phyloP scores from a whole-genome alignment of 2,888 invertebrate genomes.

The Galeruca laticollis region DNA sequence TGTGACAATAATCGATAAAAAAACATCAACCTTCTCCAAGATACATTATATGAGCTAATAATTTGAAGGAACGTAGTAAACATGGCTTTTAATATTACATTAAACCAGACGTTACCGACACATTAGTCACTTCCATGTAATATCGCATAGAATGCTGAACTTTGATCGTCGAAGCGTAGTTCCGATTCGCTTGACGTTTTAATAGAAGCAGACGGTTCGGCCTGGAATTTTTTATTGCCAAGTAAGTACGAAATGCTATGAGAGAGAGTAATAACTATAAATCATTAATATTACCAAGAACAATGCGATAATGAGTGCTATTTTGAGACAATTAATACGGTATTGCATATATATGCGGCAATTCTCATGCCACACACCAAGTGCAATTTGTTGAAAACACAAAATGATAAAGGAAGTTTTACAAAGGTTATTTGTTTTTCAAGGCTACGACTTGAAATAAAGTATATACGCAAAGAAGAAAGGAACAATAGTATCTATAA shows the following conservation, averaged over 20 bases:
- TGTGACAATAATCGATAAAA: neutral
- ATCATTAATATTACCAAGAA: conserved; percentile 33
- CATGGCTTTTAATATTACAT: conserved; percentile 17
- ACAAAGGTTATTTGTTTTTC: neutral
- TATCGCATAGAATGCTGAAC: conserved; percentile 45
- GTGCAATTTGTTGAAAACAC: neutral
- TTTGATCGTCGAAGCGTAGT: conserved; percentile 45
- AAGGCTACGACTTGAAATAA: too few relatives aligned
- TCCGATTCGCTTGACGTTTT: conserved; percentile 34
- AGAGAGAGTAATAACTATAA: conserved; percentile 25
- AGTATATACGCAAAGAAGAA: too few relatives aligned
- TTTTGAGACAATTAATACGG: conserved; percentile 26
- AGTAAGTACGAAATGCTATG: conserved; percentile 11
- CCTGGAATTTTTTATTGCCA: conserved; percentile 31
- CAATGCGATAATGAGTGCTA: conserved; percentile 32
- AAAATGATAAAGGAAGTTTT: neutral
- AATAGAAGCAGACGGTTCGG: conserved; percentile 28
- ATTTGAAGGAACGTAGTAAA: conserved; percentile 8
- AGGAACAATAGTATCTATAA: too few relatives aligned
- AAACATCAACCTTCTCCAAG: neutral
- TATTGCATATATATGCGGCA: conserved; percentile 20
- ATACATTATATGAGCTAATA: neutral
- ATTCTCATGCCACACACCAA: conserved; percentile 19
- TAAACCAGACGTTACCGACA: conserved; percentile 11
- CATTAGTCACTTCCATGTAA: conserved; percentile 30